phyloP scores from a whole-genome alignment of 2,797 vertebrate genomes.

The Protosalanx chinensis region DNA sequence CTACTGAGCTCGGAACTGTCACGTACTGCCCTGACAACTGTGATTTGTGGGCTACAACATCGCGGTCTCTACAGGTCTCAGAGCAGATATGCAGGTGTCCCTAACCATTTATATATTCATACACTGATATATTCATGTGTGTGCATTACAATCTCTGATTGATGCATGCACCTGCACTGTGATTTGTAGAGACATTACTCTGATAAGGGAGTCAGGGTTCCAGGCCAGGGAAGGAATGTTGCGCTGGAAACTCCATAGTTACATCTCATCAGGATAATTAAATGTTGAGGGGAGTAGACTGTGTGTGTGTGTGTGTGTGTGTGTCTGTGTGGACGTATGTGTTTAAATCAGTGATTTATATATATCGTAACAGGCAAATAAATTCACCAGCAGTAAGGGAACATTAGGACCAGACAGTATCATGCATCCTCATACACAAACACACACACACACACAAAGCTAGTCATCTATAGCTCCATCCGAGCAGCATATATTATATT shows the following conservation, averaged over 20 bases:
- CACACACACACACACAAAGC: constrained; percentile 1
- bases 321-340: background rate
- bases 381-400: background rate
- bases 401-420: background rate
- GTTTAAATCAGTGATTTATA: background rate
- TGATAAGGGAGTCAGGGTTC: constrained; percentile 23
- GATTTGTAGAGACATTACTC: constrained; percentile 30
- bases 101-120: background rate
- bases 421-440: background rate
- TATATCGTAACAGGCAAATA: background rate
- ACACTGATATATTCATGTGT: constrained; percentile 9
- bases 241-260: background rate
- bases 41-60: constrained; percentile 46
- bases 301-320: constrained; percentile 5
- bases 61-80: constrained; percentile 6
- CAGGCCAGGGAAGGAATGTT: constrained; percentile 11
- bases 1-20: constrained; percentile 30
- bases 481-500: no score
- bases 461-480: background rate
- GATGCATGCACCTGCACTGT: constrained; percentile 38
- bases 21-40: constrained; percentile 19
- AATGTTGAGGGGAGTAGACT: background rate
- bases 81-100: constrained; percentile 32
- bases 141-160: constrained; percentile 1
- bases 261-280: background rate